Percentiles rank a stretch among this genome's conserved stretches.
Conservation (phyloP, 2,888 invertebrate genomes). For the Cryptus viduatorius region DNA sequence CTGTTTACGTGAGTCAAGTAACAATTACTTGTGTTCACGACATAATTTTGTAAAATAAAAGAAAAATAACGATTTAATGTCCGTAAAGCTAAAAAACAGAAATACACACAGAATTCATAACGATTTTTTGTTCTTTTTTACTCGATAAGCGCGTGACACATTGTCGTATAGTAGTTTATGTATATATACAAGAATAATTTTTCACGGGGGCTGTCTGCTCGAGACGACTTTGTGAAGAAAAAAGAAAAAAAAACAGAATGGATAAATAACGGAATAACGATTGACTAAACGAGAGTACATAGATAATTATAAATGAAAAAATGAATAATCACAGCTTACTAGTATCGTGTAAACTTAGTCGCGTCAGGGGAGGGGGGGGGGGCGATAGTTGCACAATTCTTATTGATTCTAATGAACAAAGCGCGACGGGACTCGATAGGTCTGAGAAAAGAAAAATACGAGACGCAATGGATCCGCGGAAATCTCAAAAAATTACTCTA, state of each 20-base stretch:
- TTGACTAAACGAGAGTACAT: constrained; percentile 54
- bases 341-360: constrained; percentile 66
- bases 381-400: constrained; percentile 44
- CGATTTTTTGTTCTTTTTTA: constrained; percentile 72
- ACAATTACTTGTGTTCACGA: too few relatives aligned
- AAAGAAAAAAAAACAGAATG: constrained; percentile 73
- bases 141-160: constrained; percentile 75
- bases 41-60: neutral
- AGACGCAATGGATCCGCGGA: constrained; percentile 27
- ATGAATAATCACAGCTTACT: constrained; percentile 77
- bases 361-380: neutral
- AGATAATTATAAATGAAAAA: constrained; percentile 71
- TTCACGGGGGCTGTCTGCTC: constrained; percentile 66
- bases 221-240: constrained; percentile 68
- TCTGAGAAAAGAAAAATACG: constrained; percentile 43
- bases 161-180: constrained; percentile 67
- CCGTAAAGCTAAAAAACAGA: neutral
- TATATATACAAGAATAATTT: constrained; percentile 76
- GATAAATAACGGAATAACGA: constrained; percentile 67
- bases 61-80: neutral
- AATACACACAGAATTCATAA: constrained; percentile 68
- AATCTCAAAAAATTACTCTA: constrained; percentile 61
- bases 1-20: neutral
- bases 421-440: constrained; percentile 4
- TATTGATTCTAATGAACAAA: constrained; percentile 21